Conservation (phyloP, 1,140 invertebrate genomes). For the Aphis craccivora region DNA sequence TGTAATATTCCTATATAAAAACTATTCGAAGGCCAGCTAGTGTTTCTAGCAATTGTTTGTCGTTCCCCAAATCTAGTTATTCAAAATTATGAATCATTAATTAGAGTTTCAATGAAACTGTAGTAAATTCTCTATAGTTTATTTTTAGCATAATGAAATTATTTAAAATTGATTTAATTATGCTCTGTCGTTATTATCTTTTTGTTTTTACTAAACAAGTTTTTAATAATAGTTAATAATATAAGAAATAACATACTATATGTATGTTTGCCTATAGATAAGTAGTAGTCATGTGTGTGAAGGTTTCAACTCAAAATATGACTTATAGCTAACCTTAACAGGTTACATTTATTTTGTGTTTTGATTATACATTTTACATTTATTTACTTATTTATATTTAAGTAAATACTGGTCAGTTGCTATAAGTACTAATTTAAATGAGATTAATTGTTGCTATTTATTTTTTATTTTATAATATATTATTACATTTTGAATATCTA, state of each 20-base stretch:
- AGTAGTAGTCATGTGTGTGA: neutral
- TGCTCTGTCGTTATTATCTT: neutral
- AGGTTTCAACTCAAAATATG: neutral
- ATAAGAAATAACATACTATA: too few species aligned
- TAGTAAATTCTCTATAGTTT: neutral
- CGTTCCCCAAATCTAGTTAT: neutral
- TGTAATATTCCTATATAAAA: neutral
- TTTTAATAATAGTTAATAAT: slow-evolving; percentile 5
- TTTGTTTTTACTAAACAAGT: neutral
- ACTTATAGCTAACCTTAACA: too few species aligned
- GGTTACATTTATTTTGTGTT: too few species aligned
- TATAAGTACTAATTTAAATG: too few species aligned
- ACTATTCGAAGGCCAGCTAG: neutral
- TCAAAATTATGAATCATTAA: neutral
- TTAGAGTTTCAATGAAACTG: neutral
- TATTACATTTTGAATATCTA: too few species aligned
- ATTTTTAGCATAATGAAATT: neutral
- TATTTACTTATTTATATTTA: too few species aligned
- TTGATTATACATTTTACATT: too few species aligned
- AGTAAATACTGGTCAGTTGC: too few species aligned
- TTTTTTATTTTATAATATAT: too few species aligned
- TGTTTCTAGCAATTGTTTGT: neutral
- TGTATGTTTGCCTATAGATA: neutral
- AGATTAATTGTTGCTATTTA: too few species aligned
- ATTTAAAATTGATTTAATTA: neutral